Evolutionary conservation across 2,888 invertebrate genomes (phyloP).

Genomic region (Patella caerulea): DNA sequence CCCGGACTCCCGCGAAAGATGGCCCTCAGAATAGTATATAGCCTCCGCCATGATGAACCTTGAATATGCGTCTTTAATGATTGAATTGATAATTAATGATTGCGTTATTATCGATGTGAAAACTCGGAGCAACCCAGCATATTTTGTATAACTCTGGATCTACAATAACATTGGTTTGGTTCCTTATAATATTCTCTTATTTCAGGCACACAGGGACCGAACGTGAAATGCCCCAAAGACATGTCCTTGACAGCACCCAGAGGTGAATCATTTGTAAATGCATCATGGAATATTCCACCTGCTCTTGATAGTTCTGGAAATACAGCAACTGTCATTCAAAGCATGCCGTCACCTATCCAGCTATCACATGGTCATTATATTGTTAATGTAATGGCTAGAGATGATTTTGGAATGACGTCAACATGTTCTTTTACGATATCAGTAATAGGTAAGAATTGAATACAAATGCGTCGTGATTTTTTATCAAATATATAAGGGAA

Average conservation of each 20-base stretch:
- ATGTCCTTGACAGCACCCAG: constrained; percentile 33
- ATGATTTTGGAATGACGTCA: constrained; percentile 35
- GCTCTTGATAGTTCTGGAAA: constrained; percentile 51
- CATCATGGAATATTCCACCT: constrained; percentile 41
- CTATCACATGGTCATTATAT: constrained; percentile 45
- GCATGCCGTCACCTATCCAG: constrained; percentile 44
- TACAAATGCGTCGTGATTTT: neutral
- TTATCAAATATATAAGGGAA: neutral
- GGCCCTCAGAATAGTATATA: too few relatives aligned
- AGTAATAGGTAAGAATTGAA: constrained; percentile 45
- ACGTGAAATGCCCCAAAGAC: constrained; percentile 43
- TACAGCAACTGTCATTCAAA: constrained; percentile 41
- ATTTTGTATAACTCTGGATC: neutral
- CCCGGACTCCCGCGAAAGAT: too few relatives aligned
- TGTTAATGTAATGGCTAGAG: constrained; percentile 49
- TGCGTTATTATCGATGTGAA: too few relatives aligned
- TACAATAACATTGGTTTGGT: neutral
- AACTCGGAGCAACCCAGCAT: too few relatives aligned
- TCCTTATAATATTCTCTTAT: neutral
- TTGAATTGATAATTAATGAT: too few relatives aligned
- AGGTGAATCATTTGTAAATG: constrained; percentile 43
- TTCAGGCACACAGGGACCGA: constrained; percentile 48
- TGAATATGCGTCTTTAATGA: too few relatives aligned
- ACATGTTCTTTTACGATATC: constrained; percentile 48
- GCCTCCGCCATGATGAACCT: too few relatives aligned